Base-by-base conservation (phyloP, 23 tunicate species). In the Corella eumyota region DNA sequence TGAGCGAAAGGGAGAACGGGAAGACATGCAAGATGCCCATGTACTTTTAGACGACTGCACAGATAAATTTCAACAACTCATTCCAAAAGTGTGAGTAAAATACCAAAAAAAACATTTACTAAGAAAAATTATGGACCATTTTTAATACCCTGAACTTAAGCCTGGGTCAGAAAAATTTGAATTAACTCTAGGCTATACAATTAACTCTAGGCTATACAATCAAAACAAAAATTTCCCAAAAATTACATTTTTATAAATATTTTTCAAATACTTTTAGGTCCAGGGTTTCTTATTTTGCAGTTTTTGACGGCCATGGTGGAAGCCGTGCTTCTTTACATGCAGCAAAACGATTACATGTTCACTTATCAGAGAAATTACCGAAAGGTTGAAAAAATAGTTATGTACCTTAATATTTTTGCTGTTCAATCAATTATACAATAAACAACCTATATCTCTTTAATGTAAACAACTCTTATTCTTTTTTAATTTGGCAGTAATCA, bases 231-330 rank as follows among this genome's bases (percentile, higher is more conserved):
- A n/a, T n/a, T n/a, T n/a, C n/a, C n/a, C n/a, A n/a, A n/a, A n/a
- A n/a, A n/a, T n/a, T n/a, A n/a, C n/a, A n/a, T n/a, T n/a, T n/a
- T n/a, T n/a, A n/a, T n/a, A n/a, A n/a, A n/a, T n/a, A n/a, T n/a
- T n/a, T n/a, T n/a, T n/a, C n/a, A n/a, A n/a, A n/a, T n/a, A n/a
- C n/a, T 59, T 38, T 29, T 61, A 86, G 95, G 32, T 53, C 56
- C 50, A 64, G 95, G 20, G 95, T 78, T 30, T 75, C 95, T 0
- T 86, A 86, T 40, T 86, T 56, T 61, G 95, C 86, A 6, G 86
- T 86, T 17, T 86, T 86, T 66, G 95, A 86, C 52, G 95, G 95
- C 30, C 95, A 86, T 45, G 95, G 86, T 46, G 95, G 95, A 31
- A 53, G 31, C 15, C 37, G 70, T 45, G 95, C 95, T 1, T 86